phyloP scores from a whole-genome alignment of 2,888 invertebrate genomes.

The Hypomecis punctinalis region DNA sequence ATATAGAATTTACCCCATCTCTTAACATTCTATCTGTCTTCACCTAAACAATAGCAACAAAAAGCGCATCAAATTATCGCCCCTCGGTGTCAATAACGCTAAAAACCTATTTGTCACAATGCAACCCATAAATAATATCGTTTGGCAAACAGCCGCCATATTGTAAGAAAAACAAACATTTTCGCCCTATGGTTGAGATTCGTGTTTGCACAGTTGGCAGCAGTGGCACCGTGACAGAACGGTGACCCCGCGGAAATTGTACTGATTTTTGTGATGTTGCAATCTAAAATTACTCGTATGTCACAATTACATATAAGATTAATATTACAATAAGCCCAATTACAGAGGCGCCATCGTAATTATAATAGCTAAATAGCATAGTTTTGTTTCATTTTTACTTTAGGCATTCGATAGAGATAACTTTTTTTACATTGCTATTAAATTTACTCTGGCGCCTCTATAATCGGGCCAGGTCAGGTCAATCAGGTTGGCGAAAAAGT shows the following conservation, averaged over 20 bases:
- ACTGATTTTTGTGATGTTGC: slow-evolving; percentile 9
- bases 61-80: slow-evolving; percentile 46
- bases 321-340: too few relatives aligned
- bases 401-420: too few relatives aligned
- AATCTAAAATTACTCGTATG: background rate
- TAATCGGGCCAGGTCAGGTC: too few relatives aligned
- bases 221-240: slow-evolving; percentile 68
- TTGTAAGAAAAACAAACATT: slow-evolving; percentile 72
- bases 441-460: too few relatives aligned
- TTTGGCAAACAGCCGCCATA: slow-evolving; percentile 66
- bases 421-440: too few relatives aligned
- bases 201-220: slow-evolving; percentile 77
- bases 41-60: slow-evolving; percentile 27
- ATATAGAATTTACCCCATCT: background rate
- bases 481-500: too few relatives aligned
- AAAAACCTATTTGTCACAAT: slow-evolving; percentile 69
- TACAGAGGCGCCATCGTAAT: too few relatives aligned
- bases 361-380: too few relatives aligned
- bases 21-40: background rate
- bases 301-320: too few relatives aligned
- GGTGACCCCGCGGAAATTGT: slow-evolving; percentile 48
- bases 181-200: slow-evolving; percentile 68
- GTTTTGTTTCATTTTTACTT: too few relatives aligned
- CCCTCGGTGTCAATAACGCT: slow-evolving; percentile 65
- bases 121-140: slow-evolving; percentile 73